phyloP scores from a whole-genome alignment of 2,113 vertebrate genomes.

The Puffinus mauretanicus region DNA sequence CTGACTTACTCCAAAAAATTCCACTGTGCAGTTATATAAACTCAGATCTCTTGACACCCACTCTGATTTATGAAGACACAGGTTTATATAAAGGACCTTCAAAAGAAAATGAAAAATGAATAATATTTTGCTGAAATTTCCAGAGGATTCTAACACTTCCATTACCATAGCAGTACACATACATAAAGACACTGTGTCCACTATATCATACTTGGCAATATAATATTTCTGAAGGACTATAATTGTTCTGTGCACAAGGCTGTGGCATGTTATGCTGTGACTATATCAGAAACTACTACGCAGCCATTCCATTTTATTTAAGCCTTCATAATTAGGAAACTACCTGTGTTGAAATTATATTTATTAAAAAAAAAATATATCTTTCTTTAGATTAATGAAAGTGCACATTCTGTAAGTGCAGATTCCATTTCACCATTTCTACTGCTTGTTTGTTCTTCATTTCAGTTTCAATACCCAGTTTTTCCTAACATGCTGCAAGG shows the following conservation, averaged over 20 bases:
- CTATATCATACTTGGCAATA: neutral
- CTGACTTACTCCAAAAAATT: constrained; percentile 56
- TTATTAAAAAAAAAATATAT: neutral
- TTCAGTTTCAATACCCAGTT: neutral
- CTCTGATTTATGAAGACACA: constrained; percentile 50
- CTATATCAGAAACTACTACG: neutral
- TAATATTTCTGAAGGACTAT: constrained; percentile 7
- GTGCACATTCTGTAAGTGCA: neutral
- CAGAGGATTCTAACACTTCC: neutral
- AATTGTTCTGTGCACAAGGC: neutral
- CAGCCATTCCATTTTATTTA: constrained; percentile 23
- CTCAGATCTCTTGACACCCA: constrained; percentile 56
- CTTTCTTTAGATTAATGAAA: constrained; percentile 9
- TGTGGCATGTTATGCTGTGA: neutral
- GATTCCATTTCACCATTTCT: neutral
- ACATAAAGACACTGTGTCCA: neutral
- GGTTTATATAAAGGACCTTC: constrained; percentile 47
- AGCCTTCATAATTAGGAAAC: constrained; percentile 6
- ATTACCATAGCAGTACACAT: neutral
- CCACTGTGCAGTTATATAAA: constrained; percentile 45
- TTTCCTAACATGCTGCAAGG: neutral
- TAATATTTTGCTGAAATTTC: constrained; percentile 10
- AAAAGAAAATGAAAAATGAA: constrained; percentile 19
- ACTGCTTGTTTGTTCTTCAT: neutral
- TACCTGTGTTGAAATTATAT: neutral